phyloP scores from a whole-genome alignment of 2,113 vertebrate genomes.

The Syngnathus floridae region DNA sequence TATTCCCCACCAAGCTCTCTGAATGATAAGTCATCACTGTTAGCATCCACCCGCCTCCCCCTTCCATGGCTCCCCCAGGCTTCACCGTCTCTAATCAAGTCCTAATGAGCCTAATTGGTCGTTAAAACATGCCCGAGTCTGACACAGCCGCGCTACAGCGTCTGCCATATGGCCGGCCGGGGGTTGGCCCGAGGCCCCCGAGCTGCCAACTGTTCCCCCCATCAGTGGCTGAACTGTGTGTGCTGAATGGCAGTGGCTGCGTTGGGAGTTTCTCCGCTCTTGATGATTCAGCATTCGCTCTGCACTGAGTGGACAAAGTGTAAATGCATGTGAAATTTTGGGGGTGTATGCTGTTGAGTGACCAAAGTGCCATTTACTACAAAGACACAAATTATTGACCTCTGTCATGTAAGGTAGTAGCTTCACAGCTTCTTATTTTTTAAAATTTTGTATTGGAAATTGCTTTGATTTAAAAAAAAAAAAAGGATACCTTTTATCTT shows the following conservation, averaged over 20 bases:
- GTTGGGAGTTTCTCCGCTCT: slow-evolving; percentile 47
- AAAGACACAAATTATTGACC: not conserved
- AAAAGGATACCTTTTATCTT: too few relatives aligned
- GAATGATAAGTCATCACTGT: slow-evolving; percentile 50
- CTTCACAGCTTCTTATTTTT: not conserved
- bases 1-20: slow-evolving; percentile 25
- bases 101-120: slow-evolving; percentile 78
- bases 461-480: too few relatives aligned
- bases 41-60: not conserved
- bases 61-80: slow-evolving; percentile 57
- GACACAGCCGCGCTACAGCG: slow-evolving; percentile 60
- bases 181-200: slow-evolving; percentile 55
- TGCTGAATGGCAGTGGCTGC: slow-evolving; percentile 48
- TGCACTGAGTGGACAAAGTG: slow-evolving; percentile 12
- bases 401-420: not conserved
- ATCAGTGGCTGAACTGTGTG: slow-evolving; percentile 40
- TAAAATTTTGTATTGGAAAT: not conserved
- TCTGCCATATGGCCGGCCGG: slow-evolving; percentile 62
- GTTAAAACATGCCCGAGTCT: slow-evolving; percentile 73
- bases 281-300: slow-evolving; percentile 57
- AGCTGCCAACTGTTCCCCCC: slow-evolving; percentile 62
- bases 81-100: slow-evolving; percentile 70
- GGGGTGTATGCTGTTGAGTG: slow-evolving; percentile 8
- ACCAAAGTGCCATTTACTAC: not conserved
- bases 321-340: not conserved